Conservation (phyloP, 2,797 vertebrate species). For the Ctenosaura bakeri region DNA sequence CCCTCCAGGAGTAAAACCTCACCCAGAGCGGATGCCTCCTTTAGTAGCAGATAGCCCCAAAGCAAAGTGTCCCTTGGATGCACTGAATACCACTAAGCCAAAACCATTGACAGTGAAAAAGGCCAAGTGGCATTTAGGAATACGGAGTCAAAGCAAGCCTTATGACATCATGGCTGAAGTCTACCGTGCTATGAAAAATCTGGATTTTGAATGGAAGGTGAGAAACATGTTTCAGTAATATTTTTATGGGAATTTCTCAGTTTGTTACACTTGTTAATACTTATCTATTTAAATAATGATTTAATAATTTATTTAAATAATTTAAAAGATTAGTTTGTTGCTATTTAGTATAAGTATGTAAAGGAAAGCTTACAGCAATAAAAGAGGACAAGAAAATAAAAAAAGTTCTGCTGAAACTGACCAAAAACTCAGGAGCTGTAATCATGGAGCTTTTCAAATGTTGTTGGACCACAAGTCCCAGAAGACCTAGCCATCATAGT, state of each 20-base stretch:
- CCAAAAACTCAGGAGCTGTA: not conserved
- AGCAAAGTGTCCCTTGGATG: constrained; percentile 92
- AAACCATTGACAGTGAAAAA: constrained; percentile 97
- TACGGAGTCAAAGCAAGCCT: constrained; percentile 97
- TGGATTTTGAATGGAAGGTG: constrained; percentile 99
- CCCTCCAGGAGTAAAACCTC: constrained; percentile 92
- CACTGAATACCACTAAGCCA: constrained; percentile 95
- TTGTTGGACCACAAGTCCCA: no score
- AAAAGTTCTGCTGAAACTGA: not conserved
- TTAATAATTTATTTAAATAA: not conserved
- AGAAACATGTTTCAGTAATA: constrained; percentile 4
- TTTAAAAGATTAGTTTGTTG: not conserved
- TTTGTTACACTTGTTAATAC: not conserved
- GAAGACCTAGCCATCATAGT: no score
- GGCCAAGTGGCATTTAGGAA: constrained; percentile 98
- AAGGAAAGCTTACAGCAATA: not conserved
- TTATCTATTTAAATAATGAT: no score
- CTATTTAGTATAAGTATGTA: not conserved
- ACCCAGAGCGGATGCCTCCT: constrained; percentile 97
- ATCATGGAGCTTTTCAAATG: no score
- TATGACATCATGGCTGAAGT: constrained; percentile 99
- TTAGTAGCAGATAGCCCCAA: constrained; percentile 96
- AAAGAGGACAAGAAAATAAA: not conserved
- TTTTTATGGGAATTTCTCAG: not conserved
- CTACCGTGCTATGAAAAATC: constrained; percentile 96